phyloP scores from a whole-genome alignment of 2,888 invertebrate species.

The Herminia tarsipennalis region DNA sequence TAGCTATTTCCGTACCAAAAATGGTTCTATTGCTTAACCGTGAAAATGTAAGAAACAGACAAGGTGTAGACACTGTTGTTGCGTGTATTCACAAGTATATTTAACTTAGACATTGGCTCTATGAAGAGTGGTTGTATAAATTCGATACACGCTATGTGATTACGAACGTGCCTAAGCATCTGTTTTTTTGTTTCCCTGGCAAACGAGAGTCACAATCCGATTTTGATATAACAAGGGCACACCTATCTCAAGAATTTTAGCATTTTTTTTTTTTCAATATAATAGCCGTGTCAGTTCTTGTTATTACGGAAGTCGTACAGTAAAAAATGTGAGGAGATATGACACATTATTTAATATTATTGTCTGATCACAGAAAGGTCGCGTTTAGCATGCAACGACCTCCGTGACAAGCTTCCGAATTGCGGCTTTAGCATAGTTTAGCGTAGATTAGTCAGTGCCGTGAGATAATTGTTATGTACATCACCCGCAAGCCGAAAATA shows the following conservation, averaged over 20 bases:
- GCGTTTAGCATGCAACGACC: slow-evolving; percentile 48
- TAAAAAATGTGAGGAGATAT: slow-evolving; percentile 35
- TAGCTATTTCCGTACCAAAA: too few species aligned
- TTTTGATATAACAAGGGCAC: too few species aligned
- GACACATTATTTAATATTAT: slow-evolving; percentile 58
- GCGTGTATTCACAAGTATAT: too few species aligned
- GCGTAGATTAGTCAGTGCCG: slow-evolving; percentile 47
- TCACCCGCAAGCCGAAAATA: slow-evolving; percentile 27
- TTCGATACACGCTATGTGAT: too few species aligned
- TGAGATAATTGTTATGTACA: slow-evolving; percentile 47
- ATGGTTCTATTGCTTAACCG: too few species aligned
- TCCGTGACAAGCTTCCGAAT: slow-evolving; percentile 64
- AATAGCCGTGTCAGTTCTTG: slow-evolving; percentile 10
- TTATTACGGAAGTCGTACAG: not conserved
- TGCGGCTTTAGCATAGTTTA: slow-evolving; percentile 46
- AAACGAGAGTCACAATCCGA: too few species aligned
- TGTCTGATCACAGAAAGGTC: slow-evolving; percentile 60
- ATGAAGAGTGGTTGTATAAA: too few species aligned
- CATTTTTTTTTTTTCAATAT: slow-evolving; percentile 11
- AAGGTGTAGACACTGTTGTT: too few species aligned
- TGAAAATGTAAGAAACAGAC: too few species aligned
- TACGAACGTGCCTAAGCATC: too few species aligned
- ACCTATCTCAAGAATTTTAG: not conserved
- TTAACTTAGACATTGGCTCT: too few species aligned
- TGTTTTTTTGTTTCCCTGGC: too few species aligned